These are phyloP conservation scores for Cerastoderma edule DNA, from an alignment of 2,888 invertebrate genomes.

Conservation along the genomic window DNA sequence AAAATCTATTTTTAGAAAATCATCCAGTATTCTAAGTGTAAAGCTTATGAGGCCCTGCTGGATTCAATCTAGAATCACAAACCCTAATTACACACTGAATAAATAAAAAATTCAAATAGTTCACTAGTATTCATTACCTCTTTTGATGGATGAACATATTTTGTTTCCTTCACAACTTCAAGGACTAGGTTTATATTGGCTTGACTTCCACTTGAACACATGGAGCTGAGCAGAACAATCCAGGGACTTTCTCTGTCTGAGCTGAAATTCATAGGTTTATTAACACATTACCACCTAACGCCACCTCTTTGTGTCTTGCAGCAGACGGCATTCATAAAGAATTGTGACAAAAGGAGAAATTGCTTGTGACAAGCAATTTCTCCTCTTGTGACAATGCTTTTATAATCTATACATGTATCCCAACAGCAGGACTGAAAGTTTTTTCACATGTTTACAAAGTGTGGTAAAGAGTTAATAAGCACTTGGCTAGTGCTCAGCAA, in stretches of 20 bases:
- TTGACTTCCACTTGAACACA: constrained; percentile 53
- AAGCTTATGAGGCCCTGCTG: too few species aligned
- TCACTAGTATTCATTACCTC: constrained; percentile 46
- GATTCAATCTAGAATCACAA: too few species aligned
- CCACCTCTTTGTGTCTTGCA: too few species aligned
- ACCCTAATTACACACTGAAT: too few species aligned
- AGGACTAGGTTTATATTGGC: constrained; percentile 34
- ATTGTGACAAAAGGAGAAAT: constrained; percentile 3
- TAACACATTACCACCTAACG: background rate
- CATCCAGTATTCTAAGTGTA: too few species aligned
- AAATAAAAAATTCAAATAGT: too few species aligned
- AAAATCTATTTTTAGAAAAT: too few species aligned
- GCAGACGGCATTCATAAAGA: background rate
- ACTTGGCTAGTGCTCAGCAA: too few species aligned
- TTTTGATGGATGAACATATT: constrained; percentile 11
- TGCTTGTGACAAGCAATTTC: background rate
- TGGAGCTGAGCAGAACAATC: constrained; percentile 63
- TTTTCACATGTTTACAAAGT: too few species aligned
- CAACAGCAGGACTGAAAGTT: too few species aligned
- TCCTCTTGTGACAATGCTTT: constrained; percentile 5
- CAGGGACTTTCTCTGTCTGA: constrained; percentile 62
- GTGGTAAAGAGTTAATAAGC: too few species aligned
- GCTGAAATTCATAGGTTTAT: constrained; percentile 32
- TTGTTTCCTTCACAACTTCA: constrained; percentile 41
- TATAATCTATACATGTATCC: too few species aligned